phyloP scores from a whole-genome alignment of 2,113 vertebrate species.

The Pelvicachromis taeniatus region DNA sequence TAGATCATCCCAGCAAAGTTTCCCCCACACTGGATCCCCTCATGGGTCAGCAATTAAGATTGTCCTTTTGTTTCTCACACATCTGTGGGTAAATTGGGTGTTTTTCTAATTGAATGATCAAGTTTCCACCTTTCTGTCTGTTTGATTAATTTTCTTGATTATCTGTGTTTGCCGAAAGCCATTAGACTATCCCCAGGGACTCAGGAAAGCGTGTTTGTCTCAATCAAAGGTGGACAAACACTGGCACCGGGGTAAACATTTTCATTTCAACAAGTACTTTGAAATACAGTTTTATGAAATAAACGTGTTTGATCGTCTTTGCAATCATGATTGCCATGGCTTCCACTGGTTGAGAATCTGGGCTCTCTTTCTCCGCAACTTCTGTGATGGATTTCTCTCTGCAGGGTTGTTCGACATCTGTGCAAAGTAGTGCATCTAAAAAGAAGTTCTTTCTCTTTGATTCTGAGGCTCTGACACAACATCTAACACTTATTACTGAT shows the following conservation, averaged over 20 bases:
- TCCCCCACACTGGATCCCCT: neutral
- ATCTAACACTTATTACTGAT: conserved; percentile 5
- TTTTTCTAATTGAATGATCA: neutral
- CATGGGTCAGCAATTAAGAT: neutral
- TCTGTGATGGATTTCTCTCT: neutral
- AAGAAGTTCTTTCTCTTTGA: conserved; percentile 8
- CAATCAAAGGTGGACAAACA: conserved; percentile 5
- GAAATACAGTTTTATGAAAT: neutral
- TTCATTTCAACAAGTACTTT: neutral
- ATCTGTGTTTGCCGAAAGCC: conserved; percentile 17
- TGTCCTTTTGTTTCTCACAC: neutral
- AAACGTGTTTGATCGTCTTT: conserved; percentile 1
- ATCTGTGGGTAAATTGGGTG: neutral
- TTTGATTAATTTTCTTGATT: conserved; percentile 4
- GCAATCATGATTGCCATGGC: neutral
- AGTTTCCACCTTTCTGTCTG: neutral
- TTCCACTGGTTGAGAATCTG: neutral
- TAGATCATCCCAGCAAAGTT: neutral
- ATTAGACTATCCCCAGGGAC: neutral
- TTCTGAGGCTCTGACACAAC: conserved; percentile 13
- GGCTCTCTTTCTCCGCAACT: neutral
- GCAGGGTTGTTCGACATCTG: neutral
- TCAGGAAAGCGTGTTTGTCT: neutral
- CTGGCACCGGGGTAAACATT: neutral
- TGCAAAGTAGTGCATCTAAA: neutral